phyloP scores from a whole-genome alignment of 2,113 vertebrate genomes.

The Perognathus longimembris region DNA sequence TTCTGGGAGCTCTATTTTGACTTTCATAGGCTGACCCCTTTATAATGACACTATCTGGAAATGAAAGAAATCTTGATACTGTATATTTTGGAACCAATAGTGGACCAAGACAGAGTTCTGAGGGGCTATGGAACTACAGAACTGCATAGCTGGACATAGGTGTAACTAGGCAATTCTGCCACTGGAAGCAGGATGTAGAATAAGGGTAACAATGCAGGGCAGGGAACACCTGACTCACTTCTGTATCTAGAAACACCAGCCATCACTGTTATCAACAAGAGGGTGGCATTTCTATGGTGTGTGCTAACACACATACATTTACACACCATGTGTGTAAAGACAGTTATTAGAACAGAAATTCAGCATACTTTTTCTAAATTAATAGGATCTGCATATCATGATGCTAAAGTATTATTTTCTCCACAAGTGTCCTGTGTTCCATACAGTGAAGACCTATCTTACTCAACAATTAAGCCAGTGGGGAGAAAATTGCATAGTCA shows the following conservation, averaged over 20 bases:
- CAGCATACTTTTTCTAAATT: neutral
- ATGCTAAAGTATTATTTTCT: slow-evolving; percentile 18
- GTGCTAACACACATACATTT: neutral
- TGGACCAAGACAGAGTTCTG: neutral
- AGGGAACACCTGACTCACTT: neutral
- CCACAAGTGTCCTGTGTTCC: neutral
- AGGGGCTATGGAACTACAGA: too few relatives aligned
- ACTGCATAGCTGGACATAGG: too few relatives aligned
- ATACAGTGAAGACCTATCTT: neutral
- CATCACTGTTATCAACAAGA: neutral
- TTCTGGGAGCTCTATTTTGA: neutral
- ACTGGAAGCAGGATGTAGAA: neutral
- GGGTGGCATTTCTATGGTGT: neutral
- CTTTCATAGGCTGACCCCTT: neutral
- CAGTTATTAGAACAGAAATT: neutral
- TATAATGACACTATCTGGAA: neutral
- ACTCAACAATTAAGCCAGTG: slow-evolving; percentile 21
- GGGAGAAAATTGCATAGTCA: neutral
- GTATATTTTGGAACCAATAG: neutral
- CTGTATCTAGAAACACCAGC: neutral
- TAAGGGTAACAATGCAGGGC: neutral
- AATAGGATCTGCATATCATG: neutral
- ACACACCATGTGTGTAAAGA: neutral
- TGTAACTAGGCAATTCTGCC: neutral
- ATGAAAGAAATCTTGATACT: neutral